phyloP scores from a whole-genome alignment of 2,113 vertebrate genomes.

The Scomber scombrus region DNA sequence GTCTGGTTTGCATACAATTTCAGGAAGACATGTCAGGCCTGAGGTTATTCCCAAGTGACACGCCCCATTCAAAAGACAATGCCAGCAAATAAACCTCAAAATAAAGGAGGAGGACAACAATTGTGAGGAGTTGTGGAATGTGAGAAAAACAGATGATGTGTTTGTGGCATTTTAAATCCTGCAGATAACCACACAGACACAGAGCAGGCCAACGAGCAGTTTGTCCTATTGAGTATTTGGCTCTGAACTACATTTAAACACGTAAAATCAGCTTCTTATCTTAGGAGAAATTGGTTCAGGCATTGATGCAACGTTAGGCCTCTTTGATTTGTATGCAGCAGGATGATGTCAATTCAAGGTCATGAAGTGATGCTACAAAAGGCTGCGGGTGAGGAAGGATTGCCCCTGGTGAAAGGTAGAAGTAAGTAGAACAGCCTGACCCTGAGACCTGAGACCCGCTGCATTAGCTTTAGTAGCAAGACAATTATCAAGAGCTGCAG shows the following conservation, averaged over 20 bases:
- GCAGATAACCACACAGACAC: background rate
- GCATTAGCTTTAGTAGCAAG: constrained; percentile 36
- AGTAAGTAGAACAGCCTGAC: constrained; percentile 36
- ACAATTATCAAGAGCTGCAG: constrained; percentile 33
- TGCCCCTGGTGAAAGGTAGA: constrained; percentile 20
- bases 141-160: background rate
- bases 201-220: too few species aligned
- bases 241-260: too few species aligned
- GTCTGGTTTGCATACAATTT: constrained; percentile 34
- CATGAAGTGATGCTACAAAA: constrained; percentile 12
- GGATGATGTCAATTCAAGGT: constrained; percentile 40
- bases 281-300: background rate
- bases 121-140: background rate
- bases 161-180: background rate
- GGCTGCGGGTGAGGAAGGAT: constrained; percentile 25
- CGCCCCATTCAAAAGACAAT: background rate
- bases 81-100: constrained; percentile 10
- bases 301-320: background rate
- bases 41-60: background rate
- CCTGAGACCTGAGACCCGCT: constrained; percentile 50
- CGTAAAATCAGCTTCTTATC: background rate
- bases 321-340: constrained; percentile 13
- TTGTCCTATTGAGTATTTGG: too few species aligned
- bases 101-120: background rate
- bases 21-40: background rate